These are phyloP conservation scores for Cryptus viduatorius DNA, from an alignment of 2,888 invertebrate genomes.

Conservation along the genomic window DNA sequence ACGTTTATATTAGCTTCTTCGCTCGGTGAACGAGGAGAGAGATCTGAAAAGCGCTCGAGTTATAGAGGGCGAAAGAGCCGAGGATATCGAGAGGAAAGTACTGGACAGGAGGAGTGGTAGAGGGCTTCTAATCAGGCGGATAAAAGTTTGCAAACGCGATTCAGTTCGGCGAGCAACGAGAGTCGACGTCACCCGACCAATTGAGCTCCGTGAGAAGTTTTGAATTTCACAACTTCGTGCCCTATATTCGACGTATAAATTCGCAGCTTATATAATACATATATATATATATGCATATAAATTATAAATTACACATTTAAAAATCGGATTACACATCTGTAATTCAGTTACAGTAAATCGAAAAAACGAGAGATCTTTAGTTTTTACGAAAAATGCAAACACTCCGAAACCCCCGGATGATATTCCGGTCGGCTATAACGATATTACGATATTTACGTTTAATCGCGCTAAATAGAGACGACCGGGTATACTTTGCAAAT, in stretches of 20 bases:
- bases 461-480: too few relatives aligned
- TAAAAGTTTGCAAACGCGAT: slow-evolving; percentile 62
- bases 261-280: not conserved
- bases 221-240: slow-evolving; percentile 15
- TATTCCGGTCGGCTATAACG: too few relatives aligned
- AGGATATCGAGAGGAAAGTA: slow-evolving; percentile 15
- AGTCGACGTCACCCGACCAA: slow-evolving; percentile 35
- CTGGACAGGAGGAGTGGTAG: slow-evolving; percentile 1
- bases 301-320: too few relatives aligned
- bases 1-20: slow-evolving; percentile 3
- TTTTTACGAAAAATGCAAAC: too few relatives aligned
- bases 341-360: too few relatives aligned
- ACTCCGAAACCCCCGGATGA: too few relatives aligned
- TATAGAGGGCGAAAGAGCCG: slow-evolving; percentile 4
- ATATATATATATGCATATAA: not conserved
- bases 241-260: not conserved
- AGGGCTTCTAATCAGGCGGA: slow-evolving; percentile 56
- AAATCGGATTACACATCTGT: too few relatives aligned
- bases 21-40: not conserved
- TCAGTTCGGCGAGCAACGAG: slow-evolving; percentile 35
- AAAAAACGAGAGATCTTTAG: too few relatives aligned
- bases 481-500: too few relatives aligned
- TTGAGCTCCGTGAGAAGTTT: slow-evolving; percentile 35
- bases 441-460: too few relatives aligned
- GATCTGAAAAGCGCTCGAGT: slow-evolving; percentile 9